phyloP scores from a whole-genome alignment of 2,797 vertebrate species.

The Pipistrellus pygmaeus region DNA sequence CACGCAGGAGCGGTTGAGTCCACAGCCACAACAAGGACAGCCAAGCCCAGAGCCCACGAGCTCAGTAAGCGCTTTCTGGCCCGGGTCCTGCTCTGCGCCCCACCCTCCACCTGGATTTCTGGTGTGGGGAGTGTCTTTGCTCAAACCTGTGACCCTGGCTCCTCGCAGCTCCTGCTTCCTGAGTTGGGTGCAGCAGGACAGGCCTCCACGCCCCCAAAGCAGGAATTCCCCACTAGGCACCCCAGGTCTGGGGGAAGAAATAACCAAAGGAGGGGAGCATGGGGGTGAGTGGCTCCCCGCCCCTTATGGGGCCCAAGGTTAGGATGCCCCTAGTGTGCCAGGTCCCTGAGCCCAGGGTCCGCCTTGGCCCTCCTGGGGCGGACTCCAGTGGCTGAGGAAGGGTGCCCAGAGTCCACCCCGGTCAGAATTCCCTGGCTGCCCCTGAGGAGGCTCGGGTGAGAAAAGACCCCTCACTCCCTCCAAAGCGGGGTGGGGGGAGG shows the following conservation, averaged over 20 bases:
- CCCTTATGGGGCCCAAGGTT: not conserved
- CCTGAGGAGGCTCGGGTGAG: not conserved
- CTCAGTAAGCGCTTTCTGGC: not conserved
- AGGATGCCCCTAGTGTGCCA: conserved; percentile 63
- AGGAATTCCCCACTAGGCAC: not conserved
- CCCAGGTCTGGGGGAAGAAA: conserved; percentile 17
- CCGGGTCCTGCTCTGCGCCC: not conserved
- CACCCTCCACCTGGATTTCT: not conserved
- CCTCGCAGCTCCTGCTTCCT: not conserved
- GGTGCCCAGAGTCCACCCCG: not conserved
- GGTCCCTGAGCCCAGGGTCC: not conserved
- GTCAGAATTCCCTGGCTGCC: not conserved
- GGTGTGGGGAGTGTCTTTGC: not conserved
- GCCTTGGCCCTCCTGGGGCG: not conserved
- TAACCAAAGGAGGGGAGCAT: conserved; percentile 40
- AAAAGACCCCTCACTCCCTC: not conserved
- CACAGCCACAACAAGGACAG: not conserved
- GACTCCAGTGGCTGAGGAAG: not conserved
- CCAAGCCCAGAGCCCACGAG: not conserved
- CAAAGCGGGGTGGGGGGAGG: not conserved
- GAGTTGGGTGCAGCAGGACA: not conserved
- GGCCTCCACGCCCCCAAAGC: not conserved
- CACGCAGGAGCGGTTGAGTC: not conserved
- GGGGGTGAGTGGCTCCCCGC: conserved; percentile 16
- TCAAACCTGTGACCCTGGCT: conserved; percentile 30